phyloP scores from a whole-genome alignment of 2,797 vertebrate species.

The Pseudochaenichthys georgianus region DNA sequence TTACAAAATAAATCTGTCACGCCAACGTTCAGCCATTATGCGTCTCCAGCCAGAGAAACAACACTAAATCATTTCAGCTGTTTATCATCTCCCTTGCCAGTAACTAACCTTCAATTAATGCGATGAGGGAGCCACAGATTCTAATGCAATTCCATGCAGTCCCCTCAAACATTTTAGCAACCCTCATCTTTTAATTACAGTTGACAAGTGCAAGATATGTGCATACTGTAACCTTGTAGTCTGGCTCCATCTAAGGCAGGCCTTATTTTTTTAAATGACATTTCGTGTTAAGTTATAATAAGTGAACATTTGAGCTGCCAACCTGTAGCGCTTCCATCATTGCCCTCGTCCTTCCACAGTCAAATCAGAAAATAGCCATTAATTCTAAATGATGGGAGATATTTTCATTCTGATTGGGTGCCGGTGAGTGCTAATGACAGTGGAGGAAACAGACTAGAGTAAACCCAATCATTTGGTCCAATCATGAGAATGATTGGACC shows the following conservation, averaged over 20 bases:
- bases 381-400: slow-evolving; percentile 60
- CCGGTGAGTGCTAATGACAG: slow-evolving; percentile 52
- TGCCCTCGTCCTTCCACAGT: slow-evolving; percentile 22
- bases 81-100: slow-evolving; percentile 35
- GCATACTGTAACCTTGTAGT: slow-evolving; percentile 62
- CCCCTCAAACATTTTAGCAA: slow-evolving; percentile 41
- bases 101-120: slow-evolving; percentile 47
- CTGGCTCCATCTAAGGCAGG: slow-evolving; percentile 21
- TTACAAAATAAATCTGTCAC: slow-evolving; percentile 17
- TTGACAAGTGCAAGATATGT: slow-evolving; percentile 59
- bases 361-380: slow-evolving; percentile 45
- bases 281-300: slow-evolving; percentile 34
- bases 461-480: slow-evolving; percentile 40
- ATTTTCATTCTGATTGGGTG: slow-evolving; percentile 54
- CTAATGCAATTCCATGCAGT: slow-evolving; percentile 32
- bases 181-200: slow-evolving; percentile 50
- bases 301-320: slow-evolving; percentile 58
- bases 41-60: slow-evolving; percentile 14
- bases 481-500: slow-evolving; percentile 29
- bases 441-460: slow-evolving; percentile 37
- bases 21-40: slow-evolving; percentile 9
- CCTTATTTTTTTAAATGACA: slow-evolving; percentile 41
- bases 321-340: slow-evolving; percentile 45
- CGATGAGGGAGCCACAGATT: slow-evolving; percentile 29
- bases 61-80: slow-evolving; percentile 34